phyloP scores from a whole-genome alignment of 2,888 invertebrate species.

The Drosophila histrio region DNA sequence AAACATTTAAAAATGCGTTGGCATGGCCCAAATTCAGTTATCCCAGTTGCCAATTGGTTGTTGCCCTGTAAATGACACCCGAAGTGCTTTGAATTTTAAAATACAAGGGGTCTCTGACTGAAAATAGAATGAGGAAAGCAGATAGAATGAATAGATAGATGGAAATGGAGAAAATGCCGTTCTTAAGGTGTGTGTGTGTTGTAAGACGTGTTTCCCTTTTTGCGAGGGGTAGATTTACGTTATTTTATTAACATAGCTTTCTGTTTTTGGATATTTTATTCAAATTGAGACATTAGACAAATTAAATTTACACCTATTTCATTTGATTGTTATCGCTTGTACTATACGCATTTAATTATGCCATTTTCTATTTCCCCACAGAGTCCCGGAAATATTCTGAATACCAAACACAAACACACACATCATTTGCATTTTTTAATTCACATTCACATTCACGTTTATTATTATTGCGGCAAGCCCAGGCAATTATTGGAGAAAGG shows the following conservation, averaged over 20 bases:
- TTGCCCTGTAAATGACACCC: constrained; percentile 74
- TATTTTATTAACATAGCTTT: constrained; percentile 56
- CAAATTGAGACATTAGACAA: constrained; percentile 83
- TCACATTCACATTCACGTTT: constrained; percentile 62
- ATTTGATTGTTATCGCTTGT: constrained; percentile 80
- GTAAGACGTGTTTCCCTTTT: constrained; percentile 67
- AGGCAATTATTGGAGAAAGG: constrained; percentile 35
- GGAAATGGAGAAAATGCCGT: neutral
- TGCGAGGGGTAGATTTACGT: constrained; percentile 56
- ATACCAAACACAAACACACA: constrained; percentile 12
- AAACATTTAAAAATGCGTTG: constrained; percentile 76
- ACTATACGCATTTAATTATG: constrained; percentile 56
- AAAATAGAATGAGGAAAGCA: neutral
- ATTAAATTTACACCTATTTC: constrained; percentile 82
- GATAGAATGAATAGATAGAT: neutral
- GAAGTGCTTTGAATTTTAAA: constrained; percentile 81
- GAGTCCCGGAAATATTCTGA: neutral
- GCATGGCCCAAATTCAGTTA: constrained; percentile 65
- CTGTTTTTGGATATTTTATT: constrained; percentile 73
- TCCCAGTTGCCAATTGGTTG: constrained; percentile 45
- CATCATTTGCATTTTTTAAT: constrained; percentile 67
- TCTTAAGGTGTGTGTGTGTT: constrained; percentile 58
- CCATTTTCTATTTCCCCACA: constrained; percentile 4
- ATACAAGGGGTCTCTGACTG: constrained; percentile 24
- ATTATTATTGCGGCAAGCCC: constrained; percentile 53